phyloP scores from a whole-genome alignment of 2,797 vertebrate species.

The Myioborus melanocephalus region DNA sequence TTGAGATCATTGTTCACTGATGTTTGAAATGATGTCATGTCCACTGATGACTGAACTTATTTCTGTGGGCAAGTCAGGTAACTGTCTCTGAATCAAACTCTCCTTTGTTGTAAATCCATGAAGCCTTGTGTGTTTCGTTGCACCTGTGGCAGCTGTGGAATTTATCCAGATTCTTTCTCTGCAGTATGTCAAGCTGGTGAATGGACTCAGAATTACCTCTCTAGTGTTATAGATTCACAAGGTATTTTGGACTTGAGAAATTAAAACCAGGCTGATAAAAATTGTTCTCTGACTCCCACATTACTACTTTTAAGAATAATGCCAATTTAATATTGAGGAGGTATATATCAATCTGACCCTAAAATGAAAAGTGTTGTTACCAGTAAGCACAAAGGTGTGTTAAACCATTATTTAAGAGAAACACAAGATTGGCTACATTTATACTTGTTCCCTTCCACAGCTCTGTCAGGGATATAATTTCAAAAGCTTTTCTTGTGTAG shows the following conservation, averaged over 20 bases:
- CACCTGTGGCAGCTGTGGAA: background rate
- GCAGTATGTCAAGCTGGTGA: background rate
- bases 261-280: background rate
- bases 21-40: background rate
- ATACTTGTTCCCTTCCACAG: background rate
- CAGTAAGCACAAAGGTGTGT: background rate
- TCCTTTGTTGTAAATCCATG: background rate
- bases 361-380: background rate
- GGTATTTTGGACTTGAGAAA: background rate
- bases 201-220: background rate
- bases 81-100: background rate
- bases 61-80: background rate
- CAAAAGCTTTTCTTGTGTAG: background rate
- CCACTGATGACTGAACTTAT: background rate
- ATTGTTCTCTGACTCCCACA: background rate
- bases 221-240: background rate
- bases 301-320: background rate
- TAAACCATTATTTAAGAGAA: background rate
- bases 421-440: background rate
- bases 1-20: background rate
- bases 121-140: fast-evolving
- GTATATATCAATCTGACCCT: background rate
- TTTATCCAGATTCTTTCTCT: background rate
- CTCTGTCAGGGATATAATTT: background rate
- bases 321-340: background rate